Conservation (phyloP, 2,113 vertebrate genomes). For the Cathartes aura region DNA sequence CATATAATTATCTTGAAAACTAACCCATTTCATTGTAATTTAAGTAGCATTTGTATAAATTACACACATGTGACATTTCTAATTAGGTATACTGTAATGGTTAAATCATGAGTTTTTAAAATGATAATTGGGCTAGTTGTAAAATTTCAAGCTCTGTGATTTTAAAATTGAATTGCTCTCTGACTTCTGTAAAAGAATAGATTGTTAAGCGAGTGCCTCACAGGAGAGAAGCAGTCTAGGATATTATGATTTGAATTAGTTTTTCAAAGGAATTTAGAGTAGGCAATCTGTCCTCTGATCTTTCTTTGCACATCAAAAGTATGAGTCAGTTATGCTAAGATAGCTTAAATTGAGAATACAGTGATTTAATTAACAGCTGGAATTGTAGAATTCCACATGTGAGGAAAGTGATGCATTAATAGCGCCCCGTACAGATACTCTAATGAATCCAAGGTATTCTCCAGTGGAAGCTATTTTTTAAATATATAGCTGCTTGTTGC, state of each 20-base stretch:
- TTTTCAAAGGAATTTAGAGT: constrained; percentile 62
- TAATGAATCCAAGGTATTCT: not conserved
- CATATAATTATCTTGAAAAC: not conserved
- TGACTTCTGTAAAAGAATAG: constrained; percentile 58
- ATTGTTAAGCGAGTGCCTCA: constrained; percentile 8
- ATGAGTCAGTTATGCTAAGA: constrained; percentile 12
- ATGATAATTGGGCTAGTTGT: constrained; percentile 46
- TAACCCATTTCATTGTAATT: not conserved
- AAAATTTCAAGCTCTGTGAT: constrained; percentile 62
- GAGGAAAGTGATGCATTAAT: not conserved
- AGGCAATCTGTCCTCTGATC: constrained; percentile 64
- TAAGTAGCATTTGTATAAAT: constrained; percentile 49
- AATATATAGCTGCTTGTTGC: not conserved
- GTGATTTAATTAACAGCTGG: constrained; percentile 30
- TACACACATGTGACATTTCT: constrained; percentile 10
- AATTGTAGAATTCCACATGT: not conserved
- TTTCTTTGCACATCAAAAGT: constrained; percentile 17
- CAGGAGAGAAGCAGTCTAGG: constrained; percentile 41
- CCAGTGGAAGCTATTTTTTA: not conserved
- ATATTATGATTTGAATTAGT: constrained; percentile 49
- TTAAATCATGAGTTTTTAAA: constrained; percentile 50
- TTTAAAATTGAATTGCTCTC: constrained; percentile 59
- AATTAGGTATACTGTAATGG: constrained; percentile 38
- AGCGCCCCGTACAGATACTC: not conserved
- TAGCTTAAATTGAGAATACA: not conserved